Evolutionary conservation across 2,888 invertebrate genomes (phyloP), one percentile per base, ranked within the genome.

Genomic region (Pemphredon lugubris): DNA sequence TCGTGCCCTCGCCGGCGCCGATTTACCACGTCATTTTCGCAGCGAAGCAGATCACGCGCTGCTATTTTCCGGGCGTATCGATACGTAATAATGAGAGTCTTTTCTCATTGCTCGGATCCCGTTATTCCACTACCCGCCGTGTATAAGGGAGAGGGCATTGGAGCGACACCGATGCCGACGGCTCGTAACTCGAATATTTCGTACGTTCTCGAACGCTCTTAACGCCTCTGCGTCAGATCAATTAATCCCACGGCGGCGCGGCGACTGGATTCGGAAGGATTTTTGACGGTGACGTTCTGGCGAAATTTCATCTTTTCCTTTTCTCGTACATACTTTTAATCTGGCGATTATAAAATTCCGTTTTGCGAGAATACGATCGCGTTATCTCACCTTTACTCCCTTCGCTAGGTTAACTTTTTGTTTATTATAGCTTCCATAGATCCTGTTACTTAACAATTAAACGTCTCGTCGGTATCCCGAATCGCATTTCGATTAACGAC

Each of bases 71-170:
- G 72, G 64, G 83, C 81, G 84, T 85, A 84, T 86, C 83, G 84
- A 87, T 86, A 84, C 86, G 86, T 86, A 77, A 86, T 86, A 86
- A 86, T 86, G 86, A 86, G 86, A 84, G 67, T 82, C 86, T 85
- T 83, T 86, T 86, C 83, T 82, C 77, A 72, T 57, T 80, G 73
- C 59, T 73, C 67, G 32, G 54, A 48, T 59, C 34, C 40, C 64
- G 50, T 67, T 63, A 58, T 21, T 37, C 39, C 30, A 7, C 23
- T 51, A 23, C 11, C n/a, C 13, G n/a, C 13, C 39, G 50, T 21
- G 21, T 13, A 11, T 40, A 16, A 5, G 0, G 11, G 1, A 3
- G 4, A 45, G 60, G 61, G 44, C 50, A 26, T n/a, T 47, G 65
- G 48, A 55, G 18, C 40, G 65, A 60, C 50, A 21, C 20, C 50